Percentiles rank a stretch among this genome's conserved stretches.
Evolutionary conservation across 35 echinoderm and acorn worm species (phyloP).

Genomic region (Stichopus chloronotus): DNA sequence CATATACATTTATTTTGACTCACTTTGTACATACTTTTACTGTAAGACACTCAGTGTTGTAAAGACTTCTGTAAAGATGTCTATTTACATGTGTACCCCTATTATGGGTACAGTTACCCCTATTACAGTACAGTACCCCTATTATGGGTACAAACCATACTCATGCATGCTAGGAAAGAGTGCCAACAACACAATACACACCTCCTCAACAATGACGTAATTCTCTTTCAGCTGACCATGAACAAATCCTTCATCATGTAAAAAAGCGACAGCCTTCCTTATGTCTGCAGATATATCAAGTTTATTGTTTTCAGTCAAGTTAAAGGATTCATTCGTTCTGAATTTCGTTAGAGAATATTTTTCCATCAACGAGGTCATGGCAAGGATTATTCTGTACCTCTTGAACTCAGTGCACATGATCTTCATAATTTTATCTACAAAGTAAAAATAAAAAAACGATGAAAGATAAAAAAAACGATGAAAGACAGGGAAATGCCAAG

Average conservation of each 20-base stretch:
- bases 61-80: no score
- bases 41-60: no score
- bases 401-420: neutral
- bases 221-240: neutral
- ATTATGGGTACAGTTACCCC: no score
- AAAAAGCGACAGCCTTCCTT: neutral
- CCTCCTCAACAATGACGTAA: constrained; percentile 4
- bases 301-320: neutral
- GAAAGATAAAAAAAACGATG: neutral
- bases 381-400: neutral
- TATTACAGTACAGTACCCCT: no score
- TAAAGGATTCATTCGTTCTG: neutral
- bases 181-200: neutral
- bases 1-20: no score
- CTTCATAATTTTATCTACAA: neutral
- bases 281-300: constrained; percentile 3
- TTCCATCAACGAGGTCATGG: neutral
- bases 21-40: no score
- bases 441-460: neutral
- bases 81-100: no score
- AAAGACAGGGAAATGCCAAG: neutral
- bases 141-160: no score
- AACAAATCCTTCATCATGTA: constrained; percentile 9
- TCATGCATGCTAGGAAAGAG: no score
- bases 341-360: neutral